Evolutionary conservation across 2,797 vertebrate species (phyloP).

Genomic region (Sparidentex hasta): DNA sequence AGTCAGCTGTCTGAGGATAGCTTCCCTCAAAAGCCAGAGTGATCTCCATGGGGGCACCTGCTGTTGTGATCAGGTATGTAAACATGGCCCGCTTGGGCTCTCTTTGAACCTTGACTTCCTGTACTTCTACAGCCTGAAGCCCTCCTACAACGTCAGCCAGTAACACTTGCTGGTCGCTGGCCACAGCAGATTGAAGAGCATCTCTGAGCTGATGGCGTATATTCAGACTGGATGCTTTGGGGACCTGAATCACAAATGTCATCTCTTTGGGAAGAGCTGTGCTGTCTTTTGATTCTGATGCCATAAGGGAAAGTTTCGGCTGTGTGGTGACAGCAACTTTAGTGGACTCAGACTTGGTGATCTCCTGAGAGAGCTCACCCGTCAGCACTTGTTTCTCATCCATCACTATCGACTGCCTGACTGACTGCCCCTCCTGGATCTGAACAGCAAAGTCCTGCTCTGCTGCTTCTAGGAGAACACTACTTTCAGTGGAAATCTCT

Average conservation of each 20-base stretch:
- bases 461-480: slow-evolving; percentile 81
- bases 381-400: slow-evolving; percentile 87
- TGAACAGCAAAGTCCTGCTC: slow-evolving; percentile 89
- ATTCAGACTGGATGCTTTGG: slow-evolving; percentile 83
- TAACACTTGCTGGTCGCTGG: slow-evolving; percentile 87
- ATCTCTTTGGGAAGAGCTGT: slow-evolving; percentile 87
- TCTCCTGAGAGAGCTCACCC: slow-evolving; percentile 81
- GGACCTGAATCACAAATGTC: slow-evolving; percentile 82
- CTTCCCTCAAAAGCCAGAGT: slow-evolving; percentile 87
- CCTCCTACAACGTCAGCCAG: slow-evolving; percentile 88
- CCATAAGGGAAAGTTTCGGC: slow-evolving; percentile 69
- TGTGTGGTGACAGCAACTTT: slow-evolving; percentile 77
- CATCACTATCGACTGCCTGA: slow-evolving; percentile 89
- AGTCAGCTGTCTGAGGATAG: slow-evolving; percentile 88
- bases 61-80: slow-evolving; percentile 89
- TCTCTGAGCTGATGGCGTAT: slow-evolving; percentile 88
- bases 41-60: slow-evolving; percentile 87
- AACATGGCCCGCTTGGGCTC: slow-evolving; percentile 86
- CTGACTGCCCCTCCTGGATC: slow-evolving; percentile 88
- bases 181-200: slow-evolving; percentile 88
- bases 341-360: slow-evolving; percentile 78
- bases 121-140: slow-evolving; percentile 86
- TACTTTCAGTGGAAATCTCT: slow-evolving; percentile 85
- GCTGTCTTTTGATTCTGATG: slow-evolving; percentile 82
- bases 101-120: slow-evolving; percentile 85